Evolutionary conservation across 2,888 invertebrate genomes (phyloP), one percentile per base, ranked within the genome.

Genomic region (Peribatodes rhomboidaria): DNA sequence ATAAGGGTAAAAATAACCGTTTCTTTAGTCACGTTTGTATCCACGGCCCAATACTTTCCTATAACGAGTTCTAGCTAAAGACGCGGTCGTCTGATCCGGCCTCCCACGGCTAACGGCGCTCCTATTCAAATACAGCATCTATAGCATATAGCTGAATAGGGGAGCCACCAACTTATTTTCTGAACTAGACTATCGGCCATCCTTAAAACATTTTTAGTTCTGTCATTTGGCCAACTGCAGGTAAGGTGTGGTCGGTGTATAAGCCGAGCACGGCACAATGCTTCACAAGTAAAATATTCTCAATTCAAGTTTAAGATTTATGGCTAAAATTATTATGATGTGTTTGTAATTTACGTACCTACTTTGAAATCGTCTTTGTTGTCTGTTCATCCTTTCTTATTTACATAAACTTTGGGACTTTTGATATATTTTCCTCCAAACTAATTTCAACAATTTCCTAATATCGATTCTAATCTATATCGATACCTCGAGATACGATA

Each of bases 111-210:
- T 57, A 71, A 70, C 72, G 52, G 66, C 68, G 63, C 63, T 65
- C 66, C 71, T 70, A 79, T 79, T 80, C 75, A 75, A 81, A 78
- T 75, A 14, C 41, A 18, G 62, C 71, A 76, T 72, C 68, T 70
- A 72, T 66, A 68, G 46, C 42, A 27, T 27, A 2, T 27, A n/a
- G 27, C 6, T 31, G 4, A 2, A 47, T 31, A 14, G 31, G 9
- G 20, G 20, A 18, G 35, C 31, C 49, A 50, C 35, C 2, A 37
- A 20, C 13, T 6, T 20, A 11, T 33, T 49, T 33, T 18, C 10
- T 33, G 7, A 11, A 16, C 16, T 13, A 31, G 8, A 33, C 27
- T 49, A 11, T 14, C 6, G 18, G 33, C n/a, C 6, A 11, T 33
- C 11, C 11, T n/a, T 22, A 46, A 13, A 22, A 22, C 6, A 22